These are phyloP conservation scores for Rugalucina vietnamica DNA, from an alignment of 2,888 invertebrate genomes.

Conservation along the genomic window DNA sequence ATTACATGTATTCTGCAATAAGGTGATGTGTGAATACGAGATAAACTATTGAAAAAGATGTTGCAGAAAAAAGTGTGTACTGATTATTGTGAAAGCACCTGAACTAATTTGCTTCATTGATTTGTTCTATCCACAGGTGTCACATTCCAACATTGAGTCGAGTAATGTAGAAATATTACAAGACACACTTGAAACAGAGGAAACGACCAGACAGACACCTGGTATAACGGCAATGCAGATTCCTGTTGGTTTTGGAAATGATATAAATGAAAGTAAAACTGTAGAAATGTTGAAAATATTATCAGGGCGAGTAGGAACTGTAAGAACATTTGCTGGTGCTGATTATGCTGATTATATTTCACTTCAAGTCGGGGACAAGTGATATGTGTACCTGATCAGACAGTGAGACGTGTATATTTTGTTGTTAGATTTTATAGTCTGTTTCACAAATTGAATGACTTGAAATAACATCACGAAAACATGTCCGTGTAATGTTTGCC, in stretches of 20 bases:
- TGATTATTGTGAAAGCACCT: not conserved
- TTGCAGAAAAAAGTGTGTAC: not conserved
- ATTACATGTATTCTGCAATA: too few species aligned
- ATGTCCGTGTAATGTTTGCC: too few species aligned
- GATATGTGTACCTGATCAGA: too few species aligned
- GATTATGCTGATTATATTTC: not conserved
- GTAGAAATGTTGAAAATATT: not conserved
- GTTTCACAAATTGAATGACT: too few species aligned
- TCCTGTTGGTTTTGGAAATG: not conserved
- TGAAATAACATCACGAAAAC: too few species aligned
- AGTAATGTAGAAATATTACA: not conserved
- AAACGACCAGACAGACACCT: not conserved
- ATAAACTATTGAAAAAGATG: not conserved
- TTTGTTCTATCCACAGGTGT: not conserved
- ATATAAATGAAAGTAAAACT: not conserved
- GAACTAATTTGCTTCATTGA: not conserved
- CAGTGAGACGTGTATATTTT: too few species aligned
- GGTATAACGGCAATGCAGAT: not conserved
- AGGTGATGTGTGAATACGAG: not conserved
- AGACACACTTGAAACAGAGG: not conserved
- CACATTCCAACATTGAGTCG: not conserved
- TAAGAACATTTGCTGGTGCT: not conserved
- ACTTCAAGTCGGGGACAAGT: too few species aligned
- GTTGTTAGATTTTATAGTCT: too few species aligned
- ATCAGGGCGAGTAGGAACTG: not conserved